These are phyloP conservation scores for Cecidostiba fungosa DNA, from an alignment of 2,888 invertebrate species.

Conservation along the genomic window DNA sequence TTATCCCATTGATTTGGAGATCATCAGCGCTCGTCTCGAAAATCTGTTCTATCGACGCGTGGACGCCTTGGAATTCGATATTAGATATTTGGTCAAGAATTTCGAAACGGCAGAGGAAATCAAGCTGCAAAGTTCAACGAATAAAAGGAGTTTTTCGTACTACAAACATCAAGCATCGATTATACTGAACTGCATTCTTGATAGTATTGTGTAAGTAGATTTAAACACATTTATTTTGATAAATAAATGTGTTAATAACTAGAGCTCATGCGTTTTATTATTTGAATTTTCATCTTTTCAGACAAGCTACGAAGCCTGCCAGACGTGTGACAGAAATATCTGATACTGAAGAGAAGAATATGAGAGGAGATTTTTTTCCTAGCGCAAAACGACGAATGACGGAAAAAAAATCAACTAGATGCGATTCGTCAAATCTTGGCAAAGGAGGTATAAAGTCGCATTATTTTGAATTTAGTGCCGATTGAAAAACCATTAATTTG, in stretches of 20 bases:
- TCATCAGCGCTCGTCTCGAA: constrained; percentile 91
- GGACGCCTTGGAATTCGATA: constrained; percentile 95
- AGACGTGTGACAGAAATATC: neutral
- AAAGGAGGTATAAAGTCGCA: neutral
- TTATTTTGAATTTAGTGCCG: neutral
- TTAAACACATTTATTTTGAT: neutral
- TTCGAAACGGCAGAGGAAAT: constrained; percentile 89
- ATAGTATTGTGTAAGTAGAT: neutral
- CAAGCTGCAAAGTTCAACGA: constrained; percentile 81
- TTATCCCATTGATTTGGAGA: constrained; percentile 96
- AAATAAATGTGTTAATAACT: neutral
- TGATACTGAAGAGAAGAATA: too few species aligned
- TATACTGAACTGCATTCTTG: too few species aligned
- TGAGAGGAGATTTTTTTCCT: too few species aligned
- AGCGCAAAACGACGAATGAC: neutral
- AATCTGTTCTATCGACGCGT: constrained; percentile 95
- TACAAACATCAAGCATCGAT: too few species aligned
- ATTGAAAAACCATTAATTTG: too few species aligned
- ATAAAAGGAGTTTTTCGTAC: neutral
- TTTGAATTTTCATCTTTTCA: neutral
- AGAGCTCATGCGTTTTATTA: too few species aligned
- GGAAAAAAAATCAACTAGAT: neutral
- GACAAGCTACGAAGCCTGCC: neutral
- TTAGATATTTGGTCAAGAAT: constrained; percentile 93
- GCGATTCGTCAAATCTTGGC: too few species aligned